Conservation (phyloP, 1,140 invertebrate genomes). For the Zaprionus davidi region DNA sequence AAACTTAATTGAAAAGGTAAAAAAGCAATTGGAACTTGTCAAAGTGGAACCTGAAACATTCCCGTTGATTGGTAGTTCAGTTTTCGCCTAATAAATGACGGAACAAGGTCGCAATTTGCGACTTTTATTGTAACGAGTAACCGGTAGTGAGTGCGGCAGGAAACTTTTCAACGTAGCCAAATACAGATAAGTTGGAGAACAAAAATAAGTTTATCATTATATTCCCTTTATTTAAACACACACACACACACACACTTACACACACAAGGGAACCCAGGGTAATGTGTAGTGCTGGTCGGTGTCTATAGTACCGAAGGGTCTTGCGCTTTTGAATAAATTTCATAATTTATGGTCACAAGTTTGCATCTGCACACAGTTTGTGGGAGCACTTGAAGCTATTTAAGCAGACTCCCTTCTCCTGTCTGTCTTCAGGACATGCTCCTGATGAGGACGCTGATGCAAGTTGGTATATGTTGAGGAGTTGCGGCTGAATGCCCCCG, state of each 20-base stretch:
- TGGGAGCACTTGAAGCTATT: slow-evolving; percentile 79
- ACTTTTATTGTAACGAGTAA: too few relatives aligned
- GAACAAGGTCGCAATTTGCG: not conserved
- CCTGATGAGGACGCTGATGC: slow-evolving; percentile 33
- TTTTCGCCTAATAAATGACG: slow-evolving; percentile 61
- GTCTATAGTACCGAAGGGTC: slow-evolving; percentile 30
- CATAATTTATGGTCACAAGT: slow-evolving; percentile 83
- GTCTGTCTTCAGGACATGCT: slow-evolving; percentile 50
- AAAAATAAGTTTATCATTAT: not conserved
- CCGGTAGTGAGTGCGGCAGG: too few relatives aligned
- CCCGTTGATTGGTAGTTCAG: slow-evolving; percentile 64
- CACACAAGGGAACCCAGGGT: not conserved
- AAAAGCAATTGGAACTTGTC: not conserved
- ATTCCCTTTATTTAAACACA: not conserved
- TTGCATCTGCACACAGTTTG: slow-evolving; percentile 80
- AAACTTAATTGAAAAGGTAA: slow-evolving; percentile 6
- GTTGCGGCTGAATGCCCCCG: not conserved
- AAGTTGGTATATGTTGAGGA: not conserved
- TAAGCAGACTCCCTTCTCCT: slow-evolving; percentile 41
- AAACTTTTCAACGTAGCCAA: too few relatives aligned
- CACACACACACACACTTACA: too few relatives aligned
- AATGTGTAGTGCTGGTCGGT: slow-evolving; percentile 4
- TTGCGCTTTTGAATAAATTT: slow-evolving; percentile 79
- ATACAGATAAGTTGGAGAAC: not conserved
- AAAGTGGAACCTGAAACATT: slow-evolving; percentile 1